Evolutionary conservation across 1,140 invertebrate species (phyloP).

Genomic region (Leptopilina boulardi): DNA sequence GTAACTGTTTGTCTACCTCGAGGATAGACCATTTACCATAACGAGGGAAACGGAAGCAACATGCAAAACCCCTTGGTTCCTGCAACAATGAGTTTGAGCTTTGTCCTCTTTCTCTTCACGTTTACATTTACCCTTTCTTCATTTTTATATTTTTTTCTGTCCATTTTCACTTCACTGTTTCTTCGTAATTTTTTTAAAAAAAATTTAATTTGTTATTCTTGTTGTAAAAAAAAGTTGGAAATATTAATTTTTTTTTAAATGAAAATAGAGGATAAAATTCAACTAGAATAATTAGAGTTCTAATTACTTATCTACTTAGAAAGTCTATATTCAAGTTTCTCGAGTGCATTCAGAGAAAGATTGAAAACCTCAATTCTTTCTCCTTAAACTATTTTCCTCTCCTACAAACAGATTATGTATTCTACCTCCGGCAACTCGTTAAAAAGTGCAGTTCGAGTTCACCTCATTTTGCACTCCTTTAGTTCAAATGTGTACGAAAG

Average conservation of each 20-base stretch:
- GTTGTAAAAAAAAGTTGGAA: too few species aligned
- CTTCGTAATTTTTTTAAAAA: constrained; percentile 18
- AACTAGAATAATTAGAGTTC: neutral
- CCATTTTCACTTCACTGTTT: constrained; percentile 41
- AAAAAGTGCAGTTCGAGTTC: constrained; percentile 35
- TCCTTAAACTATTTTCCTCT: constrained; percentile 26
- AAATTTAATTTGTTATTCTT: neutral
- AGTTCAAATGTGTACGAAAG: constrained; percentile 21
- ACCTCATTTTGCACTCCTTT: constrained; percentile 32
- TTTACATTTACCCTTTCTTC: constrained; percentile 36
- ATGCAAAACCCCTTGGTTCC: constrained; percentile 49
- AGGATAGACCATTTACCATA: constrained; percentile 71
- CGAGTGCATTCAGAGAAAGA: neutral
- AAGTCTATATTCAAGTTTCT: neutral
- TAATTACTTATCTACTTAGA: neutral
- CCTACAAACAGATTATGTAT: constrained; percentile 24
- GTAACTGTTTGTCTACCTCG: constrained; percentile 68
- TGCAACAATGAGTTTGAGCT: constrained; percentile 54
- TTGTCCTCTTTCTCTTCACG: constrained; percentile 36
- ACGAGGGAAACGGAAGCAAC: constrained; percentile 65
- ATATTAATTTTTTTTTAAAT: neutral
- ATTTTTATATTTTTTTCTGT: constrained; percentile 33
- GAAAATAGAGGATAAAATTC: too few species aligned
- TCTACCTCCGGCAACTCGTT: constrained; percentile 34
- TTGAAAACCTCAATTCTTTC: constrained; percentile 3